Percentiles rank a stretch among this genome's conserved stretches.
These are phyloP conservation scores for Noturus placidus DNA, from an alignment of 2,113 vertebrate species.

Conservation along the genomic window DNA sequence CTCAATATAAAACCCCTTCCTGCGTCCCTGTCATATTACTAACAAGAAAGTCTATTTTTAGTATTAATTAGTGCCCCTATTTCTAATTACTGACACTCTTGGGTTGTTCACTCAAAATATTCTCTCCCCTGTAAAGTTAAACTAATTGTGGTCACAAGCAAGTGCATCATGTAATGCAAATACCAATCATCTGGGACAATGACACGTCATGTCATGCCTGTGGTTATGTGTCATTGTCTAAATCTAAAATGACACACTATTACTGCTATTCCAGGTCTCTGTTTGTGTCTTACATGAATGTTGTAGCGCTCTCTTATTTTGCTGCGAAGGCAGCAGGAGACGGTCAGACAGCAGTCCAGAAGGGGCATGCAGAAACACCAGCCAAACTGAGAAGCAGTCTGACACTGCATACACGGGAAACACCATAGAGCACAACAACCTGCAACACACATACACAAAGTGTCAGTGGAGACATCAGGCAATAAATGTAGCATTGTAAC, in stretches of 20 bases:
- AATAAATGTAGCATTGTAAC: neutral
- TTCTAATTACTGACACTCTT: neutral
- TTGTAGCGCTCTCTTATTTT: slow-evolving; percentile 59
- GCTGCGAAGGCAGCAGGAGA: slow-evolving; percentile 64
- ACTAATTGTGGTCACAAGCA: neutral
- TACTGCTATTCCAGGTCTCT: neutral
- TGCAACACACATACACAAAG: slow-evolving; percentile 35
- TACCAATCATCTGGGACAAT: neutral
- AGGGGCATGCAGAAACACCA: slow-evolving; percentile 68
- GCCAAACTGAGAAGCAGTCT: slow-evolving; percentile 60
- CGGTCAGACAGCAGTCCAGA: slow-evolving; percentile 61
- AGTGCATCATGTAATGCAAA: neutral
- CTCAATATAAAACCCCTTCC: neutral
- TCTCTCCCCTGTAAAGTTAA: neutral
- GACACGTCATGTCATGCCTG: no score
- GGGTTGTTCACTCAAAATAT: neutral
- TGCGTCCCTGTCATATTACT: neutral
- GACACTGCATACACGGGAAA: slow-evolving; percentile 73
- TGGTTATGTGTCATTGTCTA: no score
- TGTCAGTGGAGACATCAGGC: neutral
- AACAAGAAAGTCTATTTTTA: neutral
- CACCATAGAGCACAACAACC: slow-evolving; percentile 67
- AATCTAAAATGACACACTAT: neutral
- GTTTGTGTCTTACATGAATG: slow-evolving; percentile 64
- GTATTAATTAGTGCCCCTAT: neutral